These are phyloP conservation scores for Hylyphantes graminicola DNA, from an alignment of 1,140 invertebrate species.

Conservation along the genomic window DNA sequence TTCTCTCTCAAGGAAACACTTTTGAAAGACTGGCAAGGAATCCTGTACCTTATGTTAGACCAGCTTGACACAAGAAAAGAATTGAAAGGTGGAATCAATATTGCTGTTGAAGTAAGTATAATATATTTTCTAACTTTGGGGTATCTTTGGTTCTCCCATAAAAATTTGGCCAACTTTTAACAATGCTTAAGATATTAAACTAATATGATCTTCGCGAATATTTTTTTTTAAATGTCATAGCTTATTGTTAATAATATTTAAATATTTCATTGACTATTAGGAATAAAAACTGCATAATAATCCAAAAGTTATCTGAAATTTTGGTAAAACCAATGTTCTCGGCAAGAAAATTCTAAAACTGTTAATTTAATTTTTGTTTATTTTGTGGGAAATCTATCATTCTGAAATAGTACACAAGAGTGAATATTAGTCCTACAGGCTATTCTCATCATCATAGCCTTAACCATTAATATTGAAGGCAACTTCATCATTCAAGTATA, in stretches of 20 bases:
- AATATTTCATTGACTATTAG: too few species aligned
- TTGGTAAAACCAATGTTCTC: too few species aligned
- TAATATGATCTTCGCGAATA: too few species aligned
- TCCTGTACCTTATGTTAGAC: constrained; percentile 66
- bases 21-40: constrained; percentile 67
- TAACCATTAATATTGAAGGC: constrained; percentile 58
- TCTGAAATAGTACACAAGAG: too few species aligned
- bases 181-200: neutral
- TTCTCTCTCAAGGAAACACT: constrained; percentile 63
- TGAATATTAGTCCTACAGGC: constrained; percentile 52
- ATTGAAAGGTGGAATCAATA: constrained; percentile 50
- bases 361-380: too few species aligned
- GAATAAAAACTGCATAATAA: too few species aligned
- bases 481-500: constrained; percentile 48
- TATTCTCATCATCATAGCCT: constrained; percentile 60
- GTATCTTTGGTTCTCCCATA: neutral
- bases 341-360: too few species aligned
- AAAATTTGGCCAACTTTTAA: neutral
- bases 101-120: constrained; percentile 64
- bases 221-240: too few species aligned
- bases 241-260: too few species aligned
- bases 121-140: neutral
- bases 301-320: too few species aligned
- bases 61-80: constrained; percentile 62
- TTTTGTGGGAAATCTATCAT: too few species aligned